A percentile compares a stretch with the other conserved stretches of the same genome.
phyloP scores from a whole-genome alignment of 2,113 vertebrate genomes.

The Myotis lucifugus region DNA sequence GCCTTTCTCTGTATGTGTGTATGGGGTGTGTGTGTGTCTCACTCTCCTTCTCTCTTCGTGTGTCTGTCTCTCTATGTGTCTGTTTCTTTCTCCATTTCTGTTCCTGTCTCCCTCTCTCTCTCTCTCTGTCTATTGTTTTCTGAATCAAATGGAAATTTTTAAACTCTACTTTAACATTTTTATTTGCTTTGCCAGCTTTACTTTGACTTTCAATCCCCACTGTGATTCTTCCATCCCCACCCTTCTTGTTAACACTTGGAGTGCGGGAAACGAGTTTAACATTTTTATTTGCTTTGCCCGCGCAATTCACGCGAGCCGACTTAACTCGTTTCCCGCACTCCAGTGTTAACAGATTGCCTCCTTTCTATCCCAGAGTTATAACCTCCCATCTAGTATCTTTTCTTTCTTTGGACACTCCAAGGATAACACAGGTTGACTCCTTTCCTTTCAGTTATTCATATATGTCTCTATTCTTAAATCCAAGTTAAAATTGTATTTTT shows the following conservation, averaged over 20 bases:
- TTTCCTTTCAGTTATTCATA: neutral
- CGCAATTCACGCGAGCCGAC: too few species aligned
- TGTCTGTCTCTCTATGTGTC: neutral
- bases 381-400: neutral
- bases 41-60: neutral
- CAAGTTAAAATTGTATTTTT: slow-evolving; percentile 14
- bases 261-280: too few species aligned
- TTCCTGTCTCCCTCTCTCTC: neutral
- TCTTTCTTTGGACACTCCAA: neutral
- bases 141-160: neutral
- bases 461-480: neutral
- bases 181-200: neutral
- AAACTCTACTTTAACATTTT: neutral
- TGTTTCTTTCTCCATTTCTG: neutral
- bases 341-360: neutral
- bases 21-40: too few species aligned
- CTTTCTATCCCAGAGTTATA: neutral
- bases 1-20: neutral
- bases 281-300: too few species aligned
- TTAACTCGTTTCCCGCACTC: too few species aligned
- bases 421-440: neutral
- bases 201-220: neutral
- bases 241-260: neutral
- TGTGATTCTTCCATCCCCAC: neutral
- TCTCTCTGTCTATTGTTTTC: neutral